Conservation (phyloP, 2,797 vertebrate genomes). For the Enteromius unitaeniatus region DNA sequence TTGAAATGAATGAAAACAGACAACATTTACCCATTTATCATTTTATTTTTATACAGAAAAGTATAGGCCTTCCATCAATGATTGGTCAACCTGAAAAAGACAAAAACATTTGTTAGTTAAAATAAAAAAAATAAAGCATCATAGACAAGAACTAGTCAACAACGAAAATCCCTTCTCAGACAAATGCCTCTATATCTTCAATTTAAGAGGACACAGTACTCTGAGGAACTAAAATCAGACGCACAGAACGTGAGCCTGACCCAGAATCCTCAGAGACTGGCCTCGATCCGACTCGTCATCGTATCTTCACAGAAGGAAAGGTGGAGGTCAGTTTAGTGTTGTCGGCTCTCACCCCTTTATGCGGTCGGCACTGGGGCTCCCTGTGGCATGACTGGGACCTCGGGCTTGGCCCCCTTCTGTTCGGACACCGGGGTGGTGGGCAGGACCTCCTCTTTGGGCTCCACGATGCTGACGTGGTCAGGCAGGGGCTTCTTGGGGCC, state of each 20-base stretch:
- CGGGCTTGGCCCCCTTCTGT: constrained; percentile 97
- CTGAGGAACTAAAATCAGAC: constrained; percentile 53
- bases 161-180: constrained; percentile 67
- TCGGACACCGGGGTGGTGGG: constrained; percentile 96
- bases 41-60: constrained; percentile 48
- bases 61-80: constrained; percentile 33
- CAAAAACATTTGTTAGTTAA: not conserved
- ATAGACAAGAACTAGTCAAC: not conserved
- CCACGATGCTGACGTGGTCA: constrained; percentile 97
- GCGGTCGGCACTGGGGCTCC: constrained; percentile 82
- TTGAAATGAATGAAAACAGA: not conserved
- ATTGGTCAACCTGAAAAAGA: constrained; percentile 23
- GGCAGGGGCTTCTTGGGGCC: constrained; percentile 98
- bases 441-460: constrained; percentile 95
- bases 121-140: not conserved
- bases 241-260: constrained; percentile 61
- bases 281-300: constrained; percentile 70
- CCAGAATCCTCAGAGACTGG: constrained; percentile 27
- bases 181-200: constrained; percentile 74
- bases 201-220: constrained; percentile 32
- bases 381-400: constrained; percentile 93
- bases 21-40: not conserved
- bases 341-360: constrained; percentile 67
- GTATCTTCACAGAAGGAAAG: constrained; percentile 70
- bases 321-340: not conserved